Conservation (phyloP, 2,113 vertebrate genomes). For the Arothron firmamentum region DNA sequence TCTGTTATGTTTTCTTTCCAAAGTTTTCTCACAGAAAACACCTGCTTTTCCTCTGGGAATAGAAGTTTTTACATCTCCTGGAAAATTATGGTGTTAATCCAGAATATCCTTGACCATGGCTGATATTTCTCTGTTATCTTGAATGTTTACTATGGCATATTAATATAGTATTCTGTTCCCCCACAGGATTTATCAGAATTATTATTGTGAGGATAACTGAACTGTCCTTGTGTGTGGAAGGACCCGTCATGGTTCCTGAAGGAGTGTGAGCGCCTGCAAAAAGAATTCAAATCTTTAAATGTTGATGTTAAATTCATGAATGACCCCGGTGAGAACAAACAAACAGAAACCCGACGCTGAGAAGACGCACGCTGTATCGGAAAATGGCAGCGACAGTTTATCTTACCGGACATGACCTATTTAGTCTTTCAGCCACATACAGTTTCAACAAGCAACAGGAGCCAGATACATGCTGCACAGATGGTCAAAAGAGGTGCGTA, state of each 20-base stretch:
- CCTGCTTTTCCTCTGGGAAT: conserved; percentile 14
- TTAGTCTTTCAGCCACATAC: conserved; percentile 23
- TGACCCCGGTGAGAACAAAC: background rate
- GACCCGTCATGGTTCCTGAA: too few species aligned
- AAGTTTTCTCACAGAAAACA: conserved; percentile 32
- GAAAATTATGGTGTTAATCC: background rate
- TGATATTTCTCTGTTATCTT: background rate
- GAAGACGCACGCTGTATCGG: conserved; percentile 20
- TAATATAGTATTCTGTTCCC: too few species aligned
- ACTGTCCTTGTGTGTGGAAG: too few species aligned
- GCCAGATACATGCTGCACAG: background rate
- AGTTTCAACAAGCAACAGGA: conserved; percentile 13
- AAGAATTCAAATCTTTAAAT: too few species aligned
- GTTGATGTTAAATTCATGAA: background rate
- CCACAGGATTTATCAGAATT: too few species aligned
- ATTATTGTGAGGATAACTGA: too few species aligned
- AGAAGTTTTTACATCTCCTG: background rate
- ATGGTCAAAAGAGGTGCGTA: background rate
- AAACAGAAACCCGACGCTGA: conserved; percentile 14
- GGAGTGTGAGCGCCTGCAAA: too few species aligned
- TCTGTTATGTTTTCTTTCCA: conserved; percentile 21
- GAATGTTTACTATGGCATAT: too few species aligned
- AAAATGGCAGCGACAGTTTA: conserved; percentile 27
- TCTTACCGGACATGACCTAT: conserved; percentile 30
- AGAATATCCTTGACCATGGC: background rate